Evolutionary conservation across 2,113 vertebrate species (phyloP).

Genomic region (Cheilinus undulatus): DNA sequence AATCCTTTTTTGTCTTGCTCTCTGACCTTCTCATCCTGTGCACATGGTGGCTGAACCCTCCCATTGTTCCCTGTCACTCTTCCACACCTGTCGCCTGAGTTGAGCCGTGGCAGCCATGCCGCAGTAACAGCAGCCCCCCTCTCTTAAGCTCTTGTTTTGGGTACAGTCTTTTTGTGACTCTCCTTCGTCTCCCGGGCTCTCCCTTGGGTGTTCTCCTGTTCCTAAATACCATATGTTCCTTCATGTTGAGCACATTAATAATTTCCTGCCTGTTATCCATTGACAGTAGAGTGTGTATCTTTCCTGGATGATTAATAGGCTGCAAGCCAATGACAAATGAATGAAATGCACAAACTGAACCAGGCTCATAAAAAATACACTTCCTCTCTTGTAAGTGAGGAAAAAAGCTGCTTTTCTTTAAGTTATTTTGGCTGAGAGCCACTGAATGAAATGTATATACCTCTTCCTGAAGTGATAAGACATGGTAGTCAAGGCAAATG

Average conservation of each 20-base stretch:
- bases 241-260: constrained; percentile 73
- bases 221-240: constrained; percentile 77
- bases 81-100: constrained; percentile 78
- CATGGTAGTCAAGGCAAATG: constrained; percentile 61
- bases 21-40: constrained; percentile 21
- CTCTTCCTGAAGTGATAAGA: constrained; percentile 70
- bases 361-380: constrained; percentile 16
- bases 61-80: constrained; percentile 70
- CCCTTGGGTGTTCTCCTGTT: constrained; percentile 73
- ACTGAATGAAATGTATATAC: constrained; percentile 70
- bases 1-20: background rate
- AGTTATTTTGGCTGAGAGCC: constrained; percentile 65
- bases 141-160: constrained; percentile 75
- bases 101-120: constrained; percentile 54
- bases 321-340: constrained; percentile 62
- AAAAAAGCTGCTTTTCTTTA: constrained; percentile 61
- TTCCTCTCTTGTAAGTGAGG: constrained; percentile 32
- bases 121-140: constrained; percentile 45
- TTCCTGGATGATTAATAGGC: constrained; percentile 73
- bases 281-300: constrained; percentile 61
- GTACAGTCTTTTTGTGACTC: constrained; percentile 63
- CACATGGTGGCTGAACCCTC: constrained; percentile 39
- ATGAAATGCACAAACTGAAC: constrained; percentile 43
- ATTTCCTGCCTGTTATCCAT: constrained; percentile 68
- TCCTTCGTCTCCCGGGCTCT: constrained; percentile 47